Evolutionary conservation across 2,797 vertebrate genomes (phyloP), one percentile per base, ranked within the genome.

Genomic region (Cossypha dichroa): DNA sequence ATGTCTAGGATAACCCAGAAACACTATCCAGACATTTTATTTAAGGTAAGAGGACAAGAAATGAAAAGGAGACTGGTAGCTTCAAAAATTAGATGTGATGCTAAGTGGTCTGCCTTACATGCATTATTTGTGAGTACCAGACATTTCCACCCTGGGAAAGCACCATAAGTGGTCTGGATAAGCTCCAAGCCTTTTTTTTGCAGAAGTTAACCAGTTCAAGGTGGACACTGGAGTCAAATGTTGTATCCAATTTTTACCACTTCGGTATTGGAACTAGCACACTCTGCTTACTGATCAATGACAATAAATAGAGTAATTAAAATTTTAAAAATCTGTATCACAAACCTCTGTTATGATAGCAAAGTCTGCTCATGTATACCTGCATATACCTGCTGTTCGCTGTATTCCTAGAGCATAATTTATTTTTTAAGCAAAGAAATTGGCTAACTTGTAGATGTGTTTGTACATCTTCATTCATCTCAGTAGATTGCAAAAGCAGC

Each of bases 321-420:
- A 76, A 66, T 22, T 40, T 64, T 13, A 16, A 28, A 68, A 58
- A 25, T 36, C 18, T 9, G 2, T 55, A 20, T 74, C 41, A 46
- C 3, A 20, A 52, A 3, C 8, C 11, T 80, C 34, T 62, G 19
- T 25, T 80, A 23, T 15, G 19, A 54, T 15, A 70, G 45, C 48
- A 92, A 89, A 63, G 41, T 76, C n/a, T 85, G 21, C 11, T 49
- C 6, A 22, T 15, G 9, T 11, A 43, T 46, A 84, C 58, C 6
- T 21, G 40, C 6, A 2, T 36, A 29, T 46, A 49, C 4, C 13
- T 41, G 22, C 22, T 75, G 16, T 45, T 68, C 36, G 34, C 6
- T 31, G 4, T 46, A 6, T 63, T 67, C 18, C 23, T 58, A 83
- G 33, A 66, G n/a, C 6, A 45, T 15, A 0, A n/a, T 1, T 4